These are phyloP conservation scores for Centropus unirufus DNA, from an alignment of 2,113 vertebrate genomes.

Conservation along the genomic window DNA sequence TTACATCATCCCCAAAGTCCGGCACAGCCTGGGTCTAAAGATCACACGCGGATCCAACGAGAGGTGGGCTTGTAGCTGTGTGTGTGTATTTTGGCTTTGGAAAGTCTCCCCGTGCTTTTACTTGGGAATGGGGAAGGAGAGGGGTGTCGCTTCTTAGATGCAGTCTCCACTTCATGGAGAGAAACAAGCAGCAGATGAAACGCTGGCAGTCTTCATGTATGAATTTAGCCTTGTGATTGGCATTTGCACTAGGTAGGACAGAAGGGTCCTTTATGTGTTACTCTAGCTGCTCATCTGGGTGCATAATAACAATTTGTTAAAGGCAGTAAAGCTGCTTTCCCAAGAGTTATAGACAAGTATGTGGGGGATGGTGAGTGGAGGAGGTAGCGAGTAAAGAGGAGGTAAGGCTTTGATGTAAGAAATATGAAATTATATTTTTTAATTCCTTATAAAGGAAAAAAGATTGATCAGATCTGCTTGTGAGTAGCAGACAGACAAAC, in stretches of 20 bases:
- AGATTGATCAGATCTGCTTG: background rate
- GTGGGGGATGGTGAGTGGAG: background rate
- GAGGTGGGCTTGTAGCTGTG: background rate
- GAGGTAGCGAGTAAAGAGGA: background rate
- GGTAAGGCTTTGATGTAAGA: background rate
- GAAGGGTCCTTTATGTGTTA: background rate
- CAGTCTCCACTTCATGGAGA: background rate
- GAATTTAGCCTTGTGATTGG: background rate
- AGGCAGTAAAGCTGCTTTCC: conserved; percentile 32
- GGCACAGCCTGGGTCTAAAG: background rate
- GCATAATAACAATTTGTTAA: background rate
- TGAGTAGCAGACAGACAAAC: conserved; percentile 16
- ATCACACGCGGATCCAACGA: background rate
- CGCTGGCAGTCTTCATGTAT: background rate
- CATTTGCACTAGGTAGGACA: background rate
- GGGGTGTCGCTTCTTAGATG: background rate
- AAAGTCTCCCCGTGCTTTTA: background rate
- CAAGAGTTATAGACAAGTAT: conserved; percentile 50
- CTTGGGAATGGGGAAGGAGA: background rate
- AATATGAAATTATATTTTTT: background rate
- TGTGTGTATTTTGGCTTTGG: background rate
- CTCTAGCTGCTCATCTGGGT: conserved; percentile 17
- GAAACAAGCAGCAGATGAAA: background rate
- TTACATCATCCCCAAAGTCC: conserved; percentile 10
- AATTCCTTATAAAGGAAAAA: conserved; percentile 17